Percentiles rank a stretch among this genome's conserved stretches.
Evolutionary conservation across 2,797 vertebrate species (phyloP).

Genomic region (Pantherophis alleghaniensis): DNA sequence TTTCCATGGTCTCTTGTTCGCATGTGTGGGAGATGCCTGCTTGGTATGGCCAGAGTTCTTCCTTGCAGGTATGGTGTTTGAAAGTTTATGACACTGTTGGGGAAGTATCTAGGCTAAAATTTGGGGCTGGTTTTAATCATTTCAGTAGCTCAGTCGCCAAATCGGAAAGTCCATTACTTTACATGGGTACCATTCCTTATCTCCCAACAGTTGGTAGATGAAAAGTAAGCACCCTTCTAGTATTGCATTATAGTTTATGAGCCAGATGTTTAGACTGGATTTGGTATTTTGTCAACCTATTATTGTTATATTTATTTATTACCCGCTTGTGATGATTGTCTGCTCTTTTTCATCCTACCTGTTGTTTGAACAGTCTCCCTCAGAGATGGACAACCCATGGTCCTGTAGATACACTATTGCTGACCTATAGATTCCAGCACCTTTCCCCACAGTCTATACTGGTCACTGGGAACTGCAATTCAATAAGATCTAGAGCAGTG

Average conservation of each 20-base stretch:
- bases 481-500: neutral
- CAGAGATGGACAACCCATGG: neutral
- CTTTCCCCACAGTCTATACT: neutral
- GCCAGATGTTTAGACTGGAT: neutral
- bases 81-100: neutral
- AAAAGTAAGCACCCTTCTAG: neutral
- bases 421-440: neutral
- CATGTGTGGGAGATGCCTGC: conserved; percentile 79
- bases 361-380: neutral
- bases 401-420: neutral
- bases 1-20: conserved; percentile 77
- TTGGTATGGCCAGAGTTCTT: conserved; percentile 82
- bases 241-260: neutral
- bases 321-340: neutral
- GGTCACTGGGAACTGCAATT: neutral
- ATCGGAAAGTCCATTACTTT: neutral
- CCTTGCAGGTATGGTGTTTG: conserved; percentile 59
- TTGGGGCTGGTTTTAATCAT: neutral
- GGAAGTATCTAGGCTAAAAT: too few relatives aligned
- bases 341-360: neutral
- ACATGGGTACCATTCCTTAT: neutral
- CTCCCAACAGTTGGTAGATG: neutral
- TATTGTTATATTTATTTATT: neutral
- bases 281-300: neutral
- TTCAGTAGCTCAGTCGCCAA: neutral